phyloP scores from a whole-genome alignment of 2,888 invertebrate species.

The Scaptomyza parva region DNA sequence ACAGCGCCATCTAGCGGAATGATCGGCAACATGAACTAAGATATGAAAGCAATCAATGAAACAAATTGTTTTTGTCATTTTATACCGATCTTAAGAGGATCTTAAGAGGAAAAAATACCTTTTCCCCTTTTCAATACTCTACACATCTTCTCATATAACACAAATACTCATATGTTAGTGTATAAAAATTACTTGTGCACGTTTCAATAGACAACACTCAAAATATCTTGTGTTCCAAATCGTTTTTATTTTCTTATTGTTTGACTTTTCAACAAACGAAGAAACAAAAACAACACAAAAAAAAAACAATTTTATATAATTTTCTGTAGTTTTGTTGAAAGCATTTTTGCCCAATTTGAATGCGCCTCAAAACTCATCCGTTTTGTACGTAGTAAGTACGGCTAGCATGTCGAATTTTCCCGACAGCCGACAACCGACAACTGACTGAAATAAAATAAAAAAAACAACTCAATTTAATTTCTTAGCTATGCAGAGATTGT shows the following conservation, averaged over 20 bases:
- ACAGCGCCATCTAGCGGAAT: neutral
- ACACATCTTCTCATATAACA: neutral
- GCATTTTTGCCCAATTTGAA: conserved; percentile 26
- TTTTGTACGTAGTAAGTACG: conserved; percentile 11
- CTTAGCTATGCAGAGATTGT: conserved; percentile 37
- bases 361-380: conserved; percentile 32
- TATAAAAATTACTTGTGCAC: conserved; percentile 48
- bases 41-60: too few species aligned
- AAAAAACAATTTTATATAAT: conserved; percentile 62
- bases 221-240: conserved; percentile 33
- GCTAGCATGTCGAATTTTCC: conserved; percentile 43
- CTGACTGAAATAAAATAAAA: conserved; percentile 36
- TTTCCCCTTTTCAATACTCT: neutral
- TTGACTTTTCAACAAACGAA: conserved; percentile 16
- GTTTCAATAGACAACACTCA: conserved; percentile 37
- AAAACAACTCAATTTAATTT: conserved; percentile 73
- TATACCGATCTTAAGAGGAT: too few species aligned
- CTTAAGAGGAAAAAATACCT: too few species aligned
- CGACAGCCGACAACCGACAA: conserved; percentile 9
- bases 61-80: neutral
- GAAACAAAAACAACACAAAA: conserved; percentile 1
- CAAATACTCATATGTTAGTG: conserved; percentile 23
- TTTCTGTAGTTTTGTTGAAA: conserved; percentile 44
- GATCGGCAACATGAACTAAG: too few species aligned
- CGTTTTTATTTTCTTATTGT: conserved; percentile 25